Conservation (phyloP, 2,888 invertebrate species). For the Drosophila buzzatii region DNA sequence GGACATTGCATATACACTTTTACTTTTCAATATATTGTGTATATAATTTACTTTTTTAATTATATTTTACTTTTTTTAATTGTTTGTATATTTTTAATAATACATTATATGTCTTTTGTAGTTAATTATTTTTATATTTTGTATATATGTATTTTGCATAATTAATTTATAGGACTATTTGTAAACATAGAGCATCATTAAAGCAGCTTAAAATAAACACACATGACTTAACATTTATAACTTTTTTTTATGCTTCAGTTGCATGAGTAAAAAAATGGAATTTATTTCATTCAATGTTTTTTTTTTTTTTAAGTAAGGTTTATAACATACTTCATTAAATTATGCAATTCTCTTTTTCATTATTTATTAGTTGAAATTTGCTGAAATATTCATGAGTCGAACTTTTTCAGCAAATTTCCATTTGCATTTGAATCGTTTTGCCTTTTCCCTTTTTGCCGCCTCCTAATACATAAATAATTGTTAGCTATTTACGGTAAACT, state of each 20-base stretch:
- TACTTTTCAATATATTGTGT: too few species aligned
- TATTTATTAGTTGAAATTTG: background rate
- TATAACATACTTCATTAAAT: constrained; percentile 1
- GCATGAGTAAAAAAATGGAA: background rate
- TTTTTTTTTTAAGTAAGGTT: background rate
- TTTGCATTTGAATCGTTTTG: constrained; percentile 1
- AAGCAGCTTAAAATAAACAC: background rate
- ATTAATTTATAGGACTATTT: too few species aligned
- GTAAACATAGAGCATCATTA: too few species aligned
- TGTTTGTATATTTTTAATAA: too few species aligned
- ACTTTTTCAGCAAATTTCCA: constrained; percentile 1
- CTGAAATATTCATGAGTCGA: constrained; percentile 21
- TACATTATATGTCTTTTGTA: too few species aligned
- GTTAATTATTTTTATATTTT: too few species aligned
- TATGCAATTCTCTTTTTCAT: background rate
- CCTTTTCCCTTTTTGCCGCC: background rate
- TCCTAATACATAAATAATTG: constrained; percentile 35
- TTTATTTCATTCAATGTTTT: background rate
- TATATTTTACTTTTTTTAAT: too few species aligned
- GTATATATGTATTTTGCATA: too few species aligned
- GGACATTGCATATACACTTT: too few species aligned
- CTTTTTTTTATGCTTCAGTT: background rate
- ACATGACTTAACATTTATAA: background rate
- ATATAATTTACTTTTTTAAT: too few species aligned
- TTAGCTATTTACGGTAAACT: constrained; percentile 7